phyloP scores from a whole-genome alignment of 1,140 invertebrate genomes.

The Micrasema minimum region DNA sequence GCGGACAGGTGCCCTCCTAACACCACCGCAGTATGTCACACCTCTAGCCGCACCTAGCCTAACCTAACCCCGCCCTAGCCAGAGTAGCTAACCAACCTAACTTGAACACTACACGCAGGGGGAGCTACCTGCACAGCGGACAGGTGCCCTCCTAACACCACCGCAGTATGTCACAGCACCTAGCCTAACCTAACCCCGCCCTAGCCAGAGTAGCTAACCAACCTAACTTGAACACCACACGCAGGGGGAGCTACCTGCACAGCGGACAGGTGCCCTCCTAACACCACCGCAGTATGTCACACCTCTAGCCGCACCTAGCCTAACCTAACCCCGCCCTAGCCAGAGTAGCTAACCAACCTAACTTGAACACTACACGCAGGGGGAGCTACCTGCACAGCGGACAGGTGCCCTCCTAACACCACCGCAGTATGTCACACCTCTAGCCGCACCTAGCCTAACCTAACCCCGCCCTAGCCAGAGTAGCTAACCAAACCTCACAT shows the following conservation, averaged over 20 bases:
- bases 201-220: neutral
- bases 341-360: too few relatives aligned
- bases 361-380: neutral
- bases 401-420: constrained; percentile 47
- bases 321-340: constrained; percentile 1
- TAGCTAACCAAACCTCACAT: neutral
- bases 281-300: constrained; percentile 27
- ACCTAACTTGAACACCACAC: neutral
- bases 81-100: too few relatives aligned
- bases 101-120: constrained; percentile 98
- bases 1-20: constrained; percentile 49
- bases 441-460: neutral
- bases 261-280: constrained; percentile 47
- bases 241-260: constrained; percentile 67
- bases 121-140: constrained; percentile 74
- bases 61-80: neutral
- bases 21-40: constrained; percentile 36
- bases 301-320: constrained; percentile 10
- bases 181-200: constrained; percentile 7
- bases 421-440: constrained; percentile 32
- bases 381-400: constrained; percentile 66
- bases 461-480: neutral
- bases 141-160: constrained; percentile 46
- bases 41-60: constrained; percentile 5
- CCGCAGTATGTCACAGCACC: constrained; percentile 27